A percentile compares a stretch with the other conserved stretches of the same genome.
Evolutionary conservation across 2,888 invertebrate genomes (phyloP).

Genomic region (Esperia sulphurella): DNA sequence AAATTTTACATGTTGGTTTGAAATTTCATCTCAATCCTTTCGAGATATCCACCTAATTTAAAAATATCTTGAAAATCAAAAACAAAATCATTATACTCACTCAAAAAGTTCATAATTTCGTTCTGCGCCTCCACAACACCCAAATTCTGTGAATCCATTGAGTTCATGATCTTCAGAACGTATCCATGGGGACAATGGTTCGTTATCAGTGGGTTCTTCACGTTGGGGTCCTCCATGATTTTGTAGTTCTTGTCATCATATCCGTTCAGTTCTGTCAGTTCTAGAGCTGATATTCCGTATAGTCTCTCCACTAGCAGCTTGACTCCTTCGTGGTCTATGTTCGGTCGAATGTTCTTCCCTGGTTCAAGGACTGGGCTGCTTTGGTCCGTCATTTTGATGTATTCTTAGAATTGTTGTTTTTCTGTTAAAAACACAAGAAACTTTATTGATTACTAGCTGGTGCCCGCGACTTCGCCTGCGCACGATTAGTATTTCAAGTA

Average conservation of each 20-base stretch:
- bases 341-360: conserved; percentile 78
- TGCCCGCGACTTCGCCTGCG: too few species aligned
- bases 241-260: conserved; percentile 90
- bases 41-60: too few species aligned
- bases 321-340: conserved; percentile 72
- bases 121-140: conserved; percentile 86
- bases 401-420: too few species aligned
- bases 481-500: too few species aligned
- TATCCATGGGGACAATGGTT: conserved; percentile 81
- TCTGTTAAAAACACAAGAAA: too few species aligned
- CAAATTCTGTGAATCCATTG: conserved; percentile 86
- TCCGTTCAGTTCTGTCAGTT: conserved; percentile 82
- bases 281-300: conserved; percentile 81
- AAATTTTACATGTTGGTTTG: too few species aligned
- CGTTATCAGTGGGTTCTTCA: conserved; percentile 80
- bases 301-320: conserved; percentile 74
- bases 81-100: conserved; percentile 79
- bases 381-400: conserved; percentile 31
- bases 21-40: too few species aligned
- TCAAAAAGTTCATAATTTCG: conserved; percentile 84
- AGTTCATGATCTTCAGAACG: conserved; percentile 91
- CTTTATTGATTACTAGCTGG: too few species aligned
- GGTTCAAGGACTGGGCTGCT: conserved; percentile 53
- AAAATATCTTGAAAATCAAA: too few species aligned
- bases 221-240: conserved; percentile 78